Evolutionary conservation across 2,888 invertebrate species (phyloP), one percentile per base, ranked within the genome.

Genomic region (Oscheius sp.): DNA sequence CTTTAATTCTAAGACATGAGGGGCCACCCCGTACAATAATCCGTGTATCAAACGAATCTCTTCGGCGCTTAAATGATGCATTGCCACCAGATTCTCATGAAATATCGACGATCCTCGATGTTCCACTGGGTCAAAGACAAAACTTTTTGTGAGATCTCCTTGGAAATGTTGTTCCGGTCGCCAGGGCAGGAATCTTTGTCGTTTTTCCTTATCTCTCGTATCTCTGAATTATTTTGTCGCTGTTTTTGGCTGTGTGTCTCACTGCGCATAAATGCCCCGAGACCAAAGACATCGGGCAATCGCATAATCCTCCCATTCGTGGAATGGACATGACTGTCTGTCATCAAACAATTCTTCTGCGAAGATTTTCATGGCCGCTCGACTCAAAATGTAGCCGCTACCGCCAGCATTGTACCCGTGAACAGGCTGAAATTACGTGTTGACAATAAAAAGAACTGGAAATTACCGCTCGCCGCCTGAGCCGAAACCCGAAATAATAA

Each of bases 231-330:
- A 9, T 9, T 9, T 35, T 3, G 35, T 35, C 35, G 9, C 16
- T 12, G 18, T 13, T 21, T 23, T 63, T 45, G 16, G n/a, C n/a
- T n/a, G 27, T 12, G 16, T 23, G 43, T 66, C 53, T 49, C 12
- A 72, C 61, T 25, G 41, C 29, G 61, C 53, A 35, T 29, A 63
- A 16, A 61, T 35, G n/a, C 49, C 72, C 46, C 18, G 59, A 21
- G n/a, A 29, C 29, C 35, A 66, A 6, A 66, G 52, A 66, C 45
- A 82, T 78, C 77, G 69, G 23, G 82, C 82, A 52, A 82, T 78
- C 27, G 80, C 82, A 56, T 73, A 82, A 55, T 82, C 82, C 55
- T 82, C 82, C 82, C 82, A 82, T 63, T 83, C 83, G 56, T 83
- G 83, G 69, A 80, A 80, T 12, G 79, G 80, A 66, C 83, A 83